A percentile compares a stretch with the other conserved stretches of the same genome.
These are phyloP conservation scores for Archegozetes longisetosus DNA, from an alignment of 1,140 invertebrate species.

Conservation along the genomic window DNA sequence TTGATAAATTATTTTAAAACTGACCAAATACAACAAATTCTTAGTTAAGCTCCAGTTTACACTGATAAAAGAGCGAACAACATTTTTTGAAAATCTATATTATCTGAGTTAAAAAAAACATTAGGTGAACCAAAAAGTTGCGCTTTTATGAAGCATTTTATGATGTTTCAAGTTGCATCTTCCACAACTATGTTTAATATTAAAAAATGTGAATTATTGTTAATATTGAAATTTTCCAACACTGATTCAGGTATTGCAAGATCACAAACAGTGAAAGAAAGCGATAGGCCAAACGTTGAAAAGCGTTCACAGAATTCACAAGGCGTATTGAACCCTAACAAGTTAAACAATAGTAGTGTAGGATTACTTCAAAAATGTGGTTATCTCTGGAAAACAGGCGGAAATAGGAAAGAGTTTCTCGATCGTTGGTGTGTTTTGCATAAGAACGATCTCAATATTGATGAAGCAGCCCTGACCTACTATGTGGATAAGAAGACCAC, in stretches of 20 bases:
- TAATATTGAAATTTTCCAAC: too few species aligned
- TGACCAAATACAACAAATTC: too few species aligned
- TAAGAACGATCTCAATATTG: not conserved
- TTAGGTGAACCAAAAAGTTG: too few species aligned
- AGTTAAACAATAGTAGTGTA: not conserved
- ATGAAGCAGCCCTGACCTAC: constrained; percentile 2
- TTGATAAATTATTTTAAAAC: too few species aligned
- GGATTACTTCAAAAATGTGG: constrained; percentile 8
- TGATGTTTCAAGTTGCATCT: too few species aligned
- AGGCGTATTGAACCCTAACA: not conserved
- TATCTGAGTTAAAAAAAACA: too few species aligned
- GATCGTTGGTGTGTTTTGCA: constrained; percentile 14
- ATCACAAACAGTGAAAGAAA: not conserved
- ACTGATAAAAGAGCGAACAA: too few species aligned
- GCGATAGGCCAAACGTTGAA: not conserved
- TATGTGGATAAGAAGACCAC: constrained; percentile 2
- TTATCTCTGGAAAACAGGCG: constrained; percentile 15
- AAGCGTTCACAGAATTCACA: not conserved
- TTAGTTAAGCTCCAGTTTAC: too few species aligned
- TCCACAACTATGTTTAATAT: too few species aligned
- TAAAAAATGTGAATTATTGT: too few species aligned
- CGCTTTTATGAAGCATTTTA: too few species aligned
- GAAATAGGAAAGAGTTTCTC: constrained; percentile 7
- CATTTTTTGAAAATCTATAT: too few species aligned
- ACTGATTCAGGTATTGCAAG: not conserved